These are phyloP conservation scores for Hemibagrus wyckioides DNA, from an alignment of 2,113 vertebrate genomes.

Conservation along the genomic window DNA sequence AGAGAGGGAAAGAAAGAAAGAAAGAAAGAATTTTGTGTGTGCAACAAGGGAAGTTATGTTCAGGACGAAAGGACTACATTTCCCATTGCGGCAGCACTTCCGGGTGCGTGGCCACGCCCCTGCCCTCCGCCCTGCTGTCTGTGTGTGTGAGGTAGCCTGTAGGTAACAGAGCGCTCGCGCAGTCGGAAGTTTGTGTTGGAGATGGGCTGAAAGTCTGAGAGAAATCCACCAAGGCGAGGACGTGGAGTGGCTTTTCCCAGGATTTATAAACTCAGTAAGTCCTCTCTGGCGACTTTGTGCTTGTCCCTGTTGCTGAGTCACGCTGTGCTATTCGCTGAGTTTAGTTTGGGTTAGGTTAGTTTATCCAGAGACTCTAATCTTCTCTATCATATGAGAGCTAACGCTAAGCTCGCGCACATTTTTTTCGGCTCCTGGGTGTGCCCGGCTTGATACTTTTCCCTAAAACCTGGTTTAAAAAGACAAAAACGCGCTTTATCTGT, in stretches of 20 bases:
- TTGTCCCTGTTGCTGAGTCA: background rate
- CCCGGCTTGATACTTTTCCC: background rate
- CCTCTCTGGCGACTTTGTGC: background rate
- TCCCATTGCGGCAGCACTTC: background rate
- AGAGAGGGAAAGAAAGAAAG: background rate
- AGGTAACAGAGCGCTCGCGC: background rate
- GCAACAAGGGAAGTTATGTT: background rate
- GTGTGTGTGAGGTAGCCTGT: background rate
- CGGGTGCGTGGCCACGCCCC: background rate
- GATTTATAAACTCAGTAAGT: conserved; percentile 6
- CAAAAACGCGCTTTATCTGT: background rate
- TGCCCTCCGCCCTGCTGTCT: background rate
- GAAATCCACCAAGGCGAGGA: conserved; percentile 3
- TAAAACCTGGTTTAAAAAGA: background rate
- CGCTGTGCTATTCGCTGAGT: background rate
- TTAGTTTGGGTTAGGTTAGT: too few relatives aligned
- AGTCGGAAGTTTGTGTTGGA: conserved; percentile 54
- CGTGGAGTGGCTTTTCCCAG: background rate
- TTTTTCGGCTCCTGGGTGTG: background rate
- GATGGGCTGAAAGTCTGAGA: conserved; percentile 49
- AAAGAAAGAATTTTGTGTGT: background rate
- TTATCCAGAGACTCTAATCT: background rate
- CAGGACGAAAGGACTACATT: background rate
- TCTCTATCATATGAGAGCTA: background rate
- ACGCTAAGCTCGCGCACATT: background rate